Conservation (phyloP, 2,113 vertebrate genomes). For the Uria aalge region DNA sequence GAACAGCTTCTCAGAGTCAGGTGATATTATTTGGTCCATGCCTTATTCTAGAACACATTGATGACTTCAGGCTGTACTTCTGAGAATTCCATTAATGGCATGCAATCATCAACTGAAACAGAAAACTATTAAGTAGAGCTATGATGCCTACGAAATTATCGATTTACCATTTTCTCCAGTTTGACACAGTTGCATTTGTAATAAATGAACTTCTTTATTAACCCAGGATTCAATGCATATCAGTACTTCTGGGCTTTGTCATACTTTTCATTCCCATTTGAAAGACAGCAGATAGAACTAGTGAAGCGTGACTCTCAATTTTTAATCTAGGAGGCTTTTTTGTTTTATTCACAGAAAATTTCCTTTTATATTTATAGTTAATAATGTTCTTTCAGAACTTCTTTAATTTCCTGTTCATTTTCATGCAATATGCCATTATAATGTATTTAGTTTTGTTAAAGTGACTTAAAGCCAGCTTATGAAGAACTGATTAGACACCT, state of each 20-base stretch:
- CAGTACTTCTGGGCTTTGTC: background rate
- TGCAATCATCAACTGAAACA: background rate
- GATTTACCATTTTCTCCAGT: background rate
- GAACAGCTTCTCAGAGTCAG: background rate
- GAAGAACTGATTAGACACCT: background rate
- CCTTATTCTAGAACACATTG: background rate
- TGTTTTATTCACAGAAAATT: background rate
- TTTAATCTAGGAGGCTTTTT: background rate
- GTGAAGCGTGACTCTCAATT: background rate
- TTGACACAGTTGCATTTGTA: background rate
- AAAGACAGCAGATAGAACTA: background rate
- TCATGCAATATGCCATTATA: background rate
- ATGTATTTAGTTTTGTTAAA: background rate
- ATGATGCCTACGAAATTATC: background rate
- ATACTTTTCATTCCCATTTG: background rate
- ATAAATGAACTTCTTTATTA: background rate
- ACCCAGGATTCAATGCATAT: background rate
- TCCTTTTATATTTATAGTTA: background rate
- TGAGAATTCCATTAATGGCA: background rate
- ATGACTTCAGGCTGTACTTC: background rate
- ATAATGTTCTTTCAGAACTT: background rate
- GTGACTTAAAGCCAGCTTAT: background rate
- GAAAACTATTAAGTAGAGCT: background rate
- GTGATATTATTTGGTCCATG: background rate
- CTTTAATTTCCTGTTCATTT: constrained; percentile 10